Percentiles rank a stretch among this genome's conserved stretches.
phyloP scores from a whole-genome alignment of 2,888 invertebrate genomes.

The Metopia argyrocephala region DNA sequence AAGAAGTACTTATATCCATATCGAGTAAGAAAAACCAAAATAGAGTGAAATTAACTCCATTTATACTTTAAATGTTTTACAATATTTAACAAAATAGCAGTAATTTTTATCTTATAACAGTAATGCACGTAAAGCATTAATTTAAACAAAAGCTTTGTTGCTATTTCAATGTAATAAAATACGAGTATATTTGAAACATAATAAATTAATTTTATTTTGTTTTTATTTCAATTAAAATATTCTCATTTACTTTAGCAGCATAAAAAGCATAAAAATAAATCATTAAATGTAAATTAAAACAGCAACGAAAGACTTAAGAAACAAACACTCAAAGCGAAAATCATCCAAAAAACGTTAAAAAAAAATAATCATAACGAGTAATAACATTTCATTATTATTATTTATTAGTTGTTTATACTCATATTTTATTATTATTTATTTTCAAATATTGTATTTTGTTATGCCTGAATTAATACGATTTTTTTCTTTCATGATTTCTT shows the following conservation, averaged over 20 bases:
- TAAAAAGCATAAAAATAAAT: conserved; percentile 4
- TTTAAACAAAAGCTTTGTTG: background rate
- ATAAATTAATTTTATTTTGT: background rate
- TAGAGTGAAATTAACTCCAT: no score
- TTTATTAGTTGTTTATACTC: background rate
- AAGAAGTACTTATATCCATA: no score
- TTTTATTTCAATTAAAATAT: background rate
- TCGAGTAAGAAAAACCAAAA: no score
- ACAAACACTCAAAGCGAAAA: background rate
- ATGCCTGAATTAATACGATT: conserved; percentile 26
- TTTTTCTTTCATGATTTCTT: background rate
- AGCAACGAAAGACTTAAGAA: conserved; percentile 31
- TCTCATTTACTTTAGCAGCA: background rate
- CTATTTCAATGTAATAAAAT: background rate
- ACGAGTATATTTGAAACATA: background rate
- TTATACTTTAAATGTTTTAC: no score
- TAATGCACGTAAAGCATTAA: background rate
- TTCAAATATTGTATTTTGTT: conserved; percentile 18
- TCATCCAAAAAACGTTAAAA: background rate
- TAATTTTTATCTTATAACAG: no score
- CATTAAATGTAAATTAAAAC: background rate
- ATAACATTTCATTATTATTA: conserved; percentile 5
- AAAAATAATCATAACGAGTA: conserved; percentile 4
- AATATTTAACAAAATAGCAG: no score
- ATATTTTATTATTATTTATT: background rate